phyloP scores from a whole-genome alignment of 1,140 invertebrate genomes.

The Nephila pilipes region DNA sequence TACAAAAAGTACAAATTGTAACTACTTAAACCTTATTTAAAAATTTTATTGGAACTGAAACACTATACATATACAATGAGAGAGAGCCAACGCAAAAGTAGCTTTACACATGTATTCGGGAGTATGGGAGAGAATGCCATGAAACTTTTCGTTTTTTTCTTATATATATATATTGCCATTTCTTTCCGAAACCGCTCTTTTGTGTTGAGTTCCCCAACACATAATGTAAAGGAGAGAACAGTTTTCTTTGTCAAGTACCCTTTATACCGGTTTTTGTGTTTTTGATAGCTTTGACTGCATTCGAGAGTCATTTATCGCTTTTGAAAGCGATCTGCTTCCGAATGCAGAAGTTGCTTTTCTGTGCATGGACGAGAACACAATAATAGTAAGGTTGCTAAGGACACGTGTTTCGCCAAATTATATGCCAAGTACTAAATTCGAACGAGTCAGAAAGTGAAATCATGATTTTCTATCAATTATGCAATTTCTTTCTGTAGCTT shows the following conservation, averaged over 20 bases:
- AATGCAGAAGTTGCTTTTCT: not conserved
- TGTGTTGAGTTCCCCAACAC: constrained; percentile 30
- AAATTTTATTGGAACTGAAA: too few relatives aligned
- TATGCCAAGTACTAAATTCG: not conserved
- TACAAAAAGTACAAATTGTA: too few relatives aligned
- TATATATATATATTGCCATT: not conserved
- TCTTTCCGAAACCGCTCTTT: not conserved
- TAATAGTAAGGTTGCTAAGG: constrained; percentile 41
- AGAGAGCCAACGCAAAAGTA: too few relatives aligned
- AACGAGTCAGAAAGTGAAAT: not conserved
- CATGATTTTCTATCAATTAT: too few relatives aligned
- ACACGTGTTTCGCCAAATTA: constrained; percentile 11
- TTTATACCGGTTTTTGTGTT: constrained; percentile 65
- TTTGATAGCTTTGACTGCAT: constrained; percentile 73
- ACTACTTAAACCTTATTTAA: too few relatives aligned
- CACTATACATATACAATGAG: too few relatives aligned
- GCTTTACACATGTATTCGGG: too few relatives aligned
- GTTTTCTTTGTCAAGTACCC: constrained; percentile 34
- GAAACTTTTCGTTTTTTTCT: not conserved
- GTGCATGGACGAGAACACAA: not conserved
- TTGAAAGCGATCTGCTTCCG: constrained; percentile 43
- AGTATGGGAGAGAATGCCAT: not conserved
- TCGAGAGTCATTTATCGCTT: constrained; percentile 75
- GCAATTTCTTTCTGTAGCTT: too few relatives aligned
- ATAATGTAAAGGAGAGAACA: constrained; percentile 42